Base-by-base conservation (phyloP, 2,888 invertebrate species). In the Meliscaeva auricollis region DNA sequence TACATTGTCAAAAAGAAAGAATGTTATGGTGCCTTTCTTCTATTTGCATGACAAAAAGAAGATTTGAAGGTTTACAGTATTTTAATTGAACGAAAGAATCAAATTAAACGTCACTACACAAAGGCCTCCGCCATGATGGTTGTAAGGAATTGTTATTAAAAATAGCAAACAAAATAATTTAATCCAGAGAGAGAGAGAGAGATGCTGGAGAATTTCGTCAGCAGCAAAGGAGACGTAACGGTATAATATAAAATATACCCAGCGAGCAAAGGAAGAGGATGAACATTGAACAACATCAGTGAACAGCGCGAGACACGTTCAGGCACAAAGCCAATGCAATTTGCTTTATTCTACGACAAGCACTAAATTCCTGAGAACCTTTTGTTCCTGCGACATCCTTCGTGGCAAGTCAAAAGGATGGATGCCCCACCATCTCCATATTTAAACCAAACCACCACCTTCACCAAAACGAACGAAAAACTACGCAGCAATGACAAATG, bases 251-350 rank as follows among this genome's bases (percentile, higher is more conserved):
- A 44, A 62, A 62, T 41, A 62, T 38, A 38, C 9, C 38, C 13
- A 6, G 9, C 0, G 38, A 38, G 13, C 15, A 62, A 62, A 44
- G 30, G 11, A 32, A 62, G 30, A 44, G 30, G 15, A 46, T 44
- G 41, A 26, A 30, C 38, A 8, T 15, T 35, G 6, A 35, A 11
- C 8, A 38, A 38, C 38, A 38, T 13, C 38, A 38, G 38, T 8
- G 38, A 38, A 3, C 38, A 38, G 38, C 11, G 38, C 11, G 32
- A 48, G 58, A 54, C 30, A 68, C 60, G 78, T 69, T 68, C 78
- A 54, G 30, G 35, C 20, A 20, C 22, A 20, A 15, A 52, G 52
- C 75, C 75, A 52, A 41, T 68, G 66, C 46, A 72, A 80, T 80
- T 80, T 52, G 50, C 54, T 20, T n/a, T 69, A 44, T 48, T 70